Conservation (phyloP, 2,888 invertebrate genomes). For the Ectemnius continuus region DNA sequence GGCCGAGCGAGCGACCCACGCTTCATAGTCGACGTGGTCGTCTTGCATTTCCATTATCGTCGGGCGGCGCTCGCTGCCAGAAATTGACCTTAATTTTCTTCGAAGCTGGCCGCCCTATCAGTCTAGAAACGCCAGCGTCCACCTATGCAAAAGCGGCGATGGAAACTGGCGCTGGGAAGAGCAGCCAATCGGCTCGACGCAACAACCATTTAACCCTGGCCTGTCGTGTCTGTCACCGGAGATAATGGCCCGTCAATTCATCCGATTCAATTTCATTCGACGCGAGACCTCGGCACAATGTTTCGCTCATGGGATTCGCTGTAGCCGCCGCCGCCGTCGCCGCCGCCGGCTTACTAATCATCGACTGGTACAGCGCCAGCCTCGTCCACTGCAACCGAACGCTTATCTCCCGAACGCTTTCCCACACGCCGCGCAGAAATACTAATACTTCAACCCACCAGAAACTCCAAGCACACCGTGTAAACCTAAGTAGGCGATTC, state of each 20-base stretch:
- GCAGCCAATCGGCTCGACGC: not conserved
- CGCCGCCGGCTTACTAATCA: not conserved
- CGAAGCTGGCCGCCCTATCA: not conserved
- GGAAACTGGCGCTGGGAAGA: not conserved
- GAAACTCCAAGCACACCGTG: not conserved
- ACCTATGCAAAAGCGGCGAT: not conserved
- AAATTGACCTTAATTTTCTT: conserved; percentile 8
- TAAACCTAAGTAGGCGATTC: not conserved
- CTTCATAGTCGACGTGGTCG: not conserved
- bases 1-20: not conserved
- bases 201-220: not conserved
- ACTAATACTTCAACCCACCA: not conserved
- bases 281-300: not conserved
- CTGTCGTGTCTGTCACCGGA: not conserved
- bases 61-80: not conserved
- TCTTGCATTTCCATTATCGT: too few species aligned
- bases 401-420: too few species aligned
- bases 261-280: conserved; percentile 1
- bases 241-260: conserved; percentile 6
- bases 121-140: not conserved
- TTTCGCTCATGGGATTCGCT: not conserved
- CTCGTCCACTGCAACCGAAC: too few species aligned
- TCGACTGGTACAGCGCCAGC: too few species aligned
- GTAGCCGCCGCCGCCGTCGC: not conserved
- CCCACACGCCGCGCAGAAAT: too few species aligned